Evolutionary conservation across 64 coral and sea anemone genomes (phyloP).

Genomic region (Catalaphyllia jardinei): DNA sequence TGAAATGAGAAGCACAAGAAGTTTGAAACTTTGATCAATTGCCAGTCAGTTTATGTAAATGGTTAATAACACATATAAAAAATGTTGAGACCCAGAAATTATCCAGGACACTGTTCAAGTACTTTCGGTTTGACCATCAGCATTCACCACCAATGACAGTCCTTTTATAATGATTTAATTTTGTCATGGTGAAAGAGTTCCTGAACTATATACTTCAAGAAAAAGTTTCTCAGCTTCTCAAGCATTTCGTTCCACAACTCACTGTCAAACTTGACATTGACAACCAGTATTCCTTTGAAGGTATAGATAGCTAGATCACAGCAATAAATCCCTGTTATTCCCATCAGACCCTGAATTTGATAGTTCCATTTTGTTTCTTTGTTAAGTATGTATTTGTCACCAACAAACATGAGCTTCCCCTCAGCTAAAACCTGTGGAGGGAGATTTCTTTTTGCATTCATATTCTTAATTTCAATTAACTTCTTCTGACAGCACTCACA

Average conservation of each 20-base stretch:
- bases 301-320: slow-evolving; percentile 22
- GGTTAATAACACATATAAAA: too few species aligned
- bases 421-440: slow-evolving; percentile 38
- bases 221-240: slow-evolving; percentile 9
- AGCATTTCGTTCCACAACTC: slow-evolving; percentile 32
- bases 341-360: slow-evolving; percentile 9
- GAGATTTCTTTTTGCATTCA: slow-evolving; percentile 41
- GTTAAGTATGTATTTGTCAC: background rate
- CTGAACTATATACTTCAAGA: background rate
- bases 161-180: slow-evolving; percentile 16
- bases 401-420: slow-evolving; percentile 13
- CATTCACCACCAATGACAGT: background rate
- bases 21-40: too few species aligned
- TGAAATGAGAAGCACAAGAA: too few species aligned
- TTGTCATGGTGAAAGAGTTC: slow-evolving; percentile 20
- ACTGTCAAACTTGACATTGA: slow-evolving; percentile 16
- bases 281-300: slow-evolving; percentile 14
- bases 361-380: slow-evolving; percentile 32
- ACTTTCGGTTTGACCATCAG: background rate
- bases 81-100: too few species aligned
- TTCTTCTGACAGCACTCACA: slow-evolving; percentile 36
- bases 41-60: too few species aligned
- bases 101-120: too few species aligned
- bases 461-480: slow-evolving; percentile 45
- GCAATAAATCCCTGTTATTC: background rate